phyloP scores from a whole-genome alignment of 1,140 invertebrate genomes.

The Drosophila grimshawi region DNA sequence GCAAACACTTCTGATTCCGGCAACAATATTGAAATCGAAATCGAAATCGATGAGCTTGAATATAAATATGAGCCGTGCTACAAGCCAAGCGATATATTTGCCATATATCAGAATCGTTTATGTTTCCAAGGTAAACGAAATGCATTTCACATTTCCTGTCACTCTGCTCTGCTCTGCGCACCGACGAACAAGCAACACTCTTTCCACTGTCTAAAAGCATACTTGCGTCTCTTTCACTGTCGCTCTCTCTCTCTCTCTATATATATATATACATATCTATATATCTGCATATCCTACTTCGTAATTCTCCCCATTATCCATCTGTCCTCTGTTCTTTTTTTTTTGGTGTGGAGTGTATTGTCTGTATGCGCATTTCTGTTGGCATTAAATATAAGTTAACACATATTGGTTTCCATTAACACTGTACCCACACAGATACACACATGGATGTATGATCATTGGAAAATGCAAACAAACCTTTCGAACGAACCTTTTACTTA shows the following conservation, averaged over 20 bases:
- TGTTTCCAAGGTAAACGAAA: conserved; percentile 82
- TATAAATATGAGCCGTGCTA: conserved; percentile 82
- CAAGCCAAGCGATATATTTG: conserved; percentile 80
- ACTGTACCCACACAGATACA: conserved; percentile 21
- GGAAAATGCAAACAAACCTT: not conserved
- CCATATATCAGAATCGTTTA: conserved; percentile 83
- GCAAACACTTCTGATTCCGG: conserved; percentile 44
- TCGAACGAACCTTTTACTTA: conserved; percentile 27
- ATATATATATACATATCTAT: conserved; percentile 17
- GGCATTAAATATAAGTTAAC: conserved; percentile 1
- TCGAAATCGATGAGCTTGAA: conserved; percentile 51
- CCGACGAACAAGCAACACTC: conserved; percentile 19
- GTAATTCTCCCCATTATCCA: not conserved
- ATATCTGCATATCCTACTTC: not conserved
- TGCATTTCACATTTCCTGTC: conserved; percentile 49
- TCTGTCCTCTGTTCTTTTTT: conserved; percentile 12
- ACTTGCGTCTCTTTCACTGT: conserved; percentile 19
- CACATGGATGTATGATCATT: conserved; percentile 1
- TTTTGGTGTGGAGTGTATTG: conserved; percentile 17
- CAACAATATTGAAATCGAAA: conserved; percentile 37
- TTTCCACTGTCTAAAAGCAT: conserved; percentile 9
- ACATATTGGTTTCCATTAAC: conserved; percentile 17
- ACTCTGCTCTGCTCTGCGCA: conserved; percentile 16
- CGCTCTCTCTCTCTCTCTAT: conserved; percentile 21
- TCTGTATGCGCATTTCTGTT: not conserved